phyloP scores from a whole-genome alignment of 1,140 invertebrate species.

The Antheraea pernyi region DNA sequence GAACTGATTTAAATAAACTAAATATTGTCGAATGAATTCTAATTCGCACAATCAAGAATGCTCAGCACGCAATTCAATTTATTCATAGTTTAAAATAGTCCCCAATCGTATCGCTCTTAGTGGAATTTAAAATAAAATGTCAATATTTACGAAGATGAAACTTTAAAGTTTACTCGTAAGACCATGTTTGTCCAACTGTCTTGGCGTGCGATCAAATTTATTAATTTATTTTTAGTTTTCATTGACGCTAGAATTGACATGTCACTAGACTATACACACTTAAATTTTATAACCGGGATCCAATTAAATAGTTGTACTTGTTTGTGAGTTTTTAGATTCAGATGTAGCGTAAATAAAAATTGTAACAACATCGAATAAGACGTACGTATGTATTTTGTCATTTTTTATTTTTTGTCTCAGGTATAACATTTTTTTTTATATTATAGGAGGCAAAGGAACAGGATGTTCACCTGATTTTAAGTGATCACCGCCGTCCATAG shows the following conservation, averaged over 20 bases:
- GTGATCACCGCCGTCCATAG: no score
- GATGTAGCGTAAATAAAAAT: not conserved
- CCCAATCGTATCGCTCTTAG: not conserved
- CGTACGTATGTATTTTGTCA: no score
- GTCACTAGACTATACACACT: not conserved
- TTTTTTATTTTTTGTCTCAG: no score
- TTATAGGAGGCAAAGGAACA: no score
- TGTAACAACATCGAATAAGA: no score
- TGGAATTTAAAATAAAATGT: not conserved
- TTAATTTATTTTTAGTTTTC: constrained; percentile 38
- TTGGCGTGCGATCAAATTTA: constrained; percentile 52
- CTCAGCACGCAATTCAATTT: not conserved
- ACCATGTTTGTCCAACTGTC: constrained; percentile 36
- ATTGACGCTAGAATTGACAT: not conserved
- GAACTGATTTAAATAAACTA: not conserved
- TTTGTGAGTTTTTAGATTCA: not conserved
- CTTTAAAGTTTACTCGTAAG: not conserved
- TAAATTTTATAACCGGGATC: not conserved
- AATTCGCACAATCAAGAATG: not conserved
- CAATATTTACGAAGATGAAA: no score
- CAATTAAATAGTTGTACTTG: not conserved
- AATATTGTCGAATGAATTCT: not conserved
- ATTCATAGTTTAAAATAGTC: not conserved
- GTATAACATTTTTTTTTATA: no score
- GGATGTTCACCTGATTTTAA: no score